Evolutionary conservation across 2,888 invertebrate genomes (phyloP).

Genomic region (Nineta flava): DNA sequence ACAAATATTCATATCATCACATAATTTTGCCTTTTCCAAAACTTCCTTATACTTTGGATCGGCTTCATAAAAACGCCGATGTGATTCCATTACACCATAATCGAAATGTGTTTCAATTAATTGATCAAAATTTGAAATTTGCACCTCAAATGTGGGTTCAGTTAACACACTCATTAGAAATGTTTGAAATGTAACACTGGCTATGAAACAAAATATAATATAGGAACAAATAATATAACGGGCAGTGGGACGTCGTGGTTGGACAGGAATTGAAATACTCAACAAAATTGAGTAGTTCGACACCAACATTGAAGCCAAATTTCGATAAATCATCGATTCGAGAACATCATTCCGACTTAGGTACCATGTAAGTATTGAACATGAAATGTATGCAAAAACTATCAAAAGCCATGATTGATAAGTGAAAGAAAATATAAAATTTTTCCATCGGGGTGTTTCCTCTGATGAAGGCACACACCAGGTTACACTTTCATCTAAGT

Average conservation of each 20-base stretch:
- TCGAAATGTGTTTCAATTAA: slow-evolving; percentile 10
- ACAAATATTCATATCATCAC: slow-evolving; percentile 15
- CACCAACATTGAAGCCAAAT: not conserved
- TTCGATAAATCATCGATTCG: not conserved
- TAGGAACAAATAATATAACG: not conserved
- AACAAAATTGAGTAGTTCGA: not conserved
- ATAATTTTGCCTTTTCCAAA: slow-evolving; percentile 8
- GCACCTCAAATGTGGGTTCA: slow-evolving; percentile 15
- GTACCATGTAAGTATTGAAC: not conserved
- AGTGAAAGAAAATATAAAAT: not conserved
- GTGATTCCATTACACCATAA: too few species aligned
- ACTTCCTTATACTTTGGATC: slow-evolving; percentile 9
- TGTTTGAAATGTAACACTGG: slow-evolving; percentile 14
- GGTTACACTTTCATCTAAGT: not conserved
- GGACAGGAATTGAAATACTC: not conserved
- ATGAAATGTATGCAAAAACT: not conserved
- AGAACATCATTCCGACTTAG: not conserved
- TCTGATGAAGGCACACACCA: slow-evolving; percentile 1
- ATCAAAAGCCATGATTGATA: not conserved
- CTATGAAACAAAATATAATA: not conserved
- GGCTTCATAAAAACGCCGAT: slow-evolving; percentile 10
- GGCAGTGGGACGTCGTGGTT: not conserved
- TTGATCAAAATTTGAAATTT: slow-evolving; percentile 16
- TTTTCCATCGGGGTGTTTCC: slow-evolving; percentile 3
- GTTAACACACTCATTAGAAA: slow-evolving; percentile 19